Percentiles rank a stretch among this genome's conserved stretches.
Evolutionary conservation across 1,140 invertebrate genomes (phyloP).

Genomic region (Radopholus similis): DNA sequence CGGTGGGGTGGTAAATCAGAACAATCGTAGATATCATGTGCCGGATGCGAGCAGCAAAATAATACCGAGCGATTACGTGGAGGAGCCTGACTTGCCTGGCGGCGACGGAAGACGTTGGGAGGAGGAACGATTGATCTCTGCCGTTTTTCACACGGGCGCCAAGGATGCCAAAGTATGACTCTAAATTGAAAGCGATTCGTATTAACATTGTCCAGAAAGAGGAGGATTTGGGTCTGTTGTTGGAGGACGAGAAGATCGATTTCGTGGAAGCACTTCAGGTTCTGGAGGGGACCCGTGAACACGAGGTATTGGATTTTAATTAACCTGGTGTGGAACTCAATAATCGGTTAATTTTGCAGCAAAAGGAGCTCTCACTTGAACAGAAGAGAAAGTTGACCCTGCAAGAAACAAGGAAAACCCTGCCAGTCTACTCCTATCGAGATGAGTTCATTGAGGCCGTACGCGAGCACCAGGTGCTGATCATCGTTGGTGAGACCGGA

Average conservation of each 20-base stretch:
- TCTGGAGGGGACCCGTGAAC: conserved; percentile 70
- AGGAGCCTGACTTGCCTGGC: conserved; percentile 83
- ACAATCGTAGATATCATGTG: conserved; percentile 50
- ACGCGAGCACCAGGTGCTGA: conserved; percentile 81
- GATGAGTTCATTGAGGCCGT: conserved; percentile 83
- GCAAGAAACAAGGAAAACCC: conserved; percentile 82
- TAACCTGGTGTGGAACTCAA: conserved; percentile 30
- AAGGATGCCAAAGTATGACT: conserved; percentile 76
- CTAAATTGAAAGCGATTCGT: conserved; percentile 16
- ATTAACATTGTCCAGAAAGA: conserved; percentile 61
- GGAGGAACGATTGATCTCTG: conserved; percentile 90
- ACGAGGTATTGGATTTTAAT: conserved; percentile 37
- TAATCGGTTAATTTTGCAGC: conserved; percentile 6
- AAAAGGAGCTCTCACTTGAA: conserved; percentile 40
- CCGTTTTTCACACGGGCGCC: conserved; percentile 85
- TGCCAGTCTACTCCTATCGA: conserved; percentile 90
- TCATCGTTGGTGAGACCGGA: conserved; percentile 80
- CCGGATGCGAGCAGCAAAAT: conserved; percentile 47
- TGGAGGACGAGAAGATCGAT: conserved; percentile 89
- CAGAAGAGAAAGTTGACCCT: conserved; percentile 74
- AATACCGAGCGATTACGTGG: conserved; percentile 69
- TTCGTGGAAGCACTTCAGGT: conserved; percentile 89
- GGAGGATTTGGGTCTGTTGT: conserved; percentile 84
- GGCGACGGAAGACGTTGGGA: conserved; percentile 97
- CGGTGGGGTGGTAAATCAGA: conserved; percentile 18